Evolutionary conservation across 2,113 vertebrate species (phyloP), one percentile per base, ranked within the genome.

Genomic region (Calypte anna): DNA sequence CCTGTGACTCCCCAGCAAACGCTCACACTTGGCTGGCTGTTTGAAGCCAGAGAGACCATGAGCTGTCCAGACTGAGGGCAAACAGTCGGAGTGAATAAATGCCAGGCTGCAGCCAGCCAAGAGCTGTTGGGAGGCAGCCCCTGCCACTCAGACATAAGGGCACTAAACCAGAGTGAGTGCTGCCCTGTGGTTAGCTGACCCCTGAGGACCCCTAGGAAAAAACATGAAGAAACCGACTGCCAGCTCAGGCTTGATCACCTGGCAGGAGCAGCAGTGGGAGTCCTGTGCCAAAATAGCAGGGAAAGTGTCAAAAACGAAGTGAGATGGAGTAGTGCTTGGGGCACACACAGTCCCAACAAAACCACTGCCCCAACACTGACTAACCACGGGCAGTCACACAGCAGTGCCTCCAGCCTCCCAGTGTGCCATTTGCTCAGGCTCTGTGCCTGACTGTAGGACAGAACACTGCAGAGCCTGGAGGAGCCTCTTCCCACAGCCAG

Each of bases 331-430:
- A 67, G 7, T 54, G 64, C 23, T 51, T 0, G 0, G 36, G 46
- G 12, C 11, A 53, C 4, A 6, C 48, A 70, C 64, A 88, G 68
- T 46, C 55, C 28, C 14, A 50, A 25, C 7, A 69, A 53, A 62
- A 79, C 31, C 59, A 63, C 0, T 15, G 48, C 22, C 43, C 63
- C 38, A 62, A 7, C 31, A 63, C 17, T 67, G 57, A 55, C 12
- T 19, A 59, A 57, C 0, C 0, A 54, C 12, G 7, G 14, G 23
- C 40, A 62, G 82, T n/a, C 28, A 53, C 0, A 0, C 1, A 76
- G 55, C 46, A 58, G 24, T 14, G 44, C 64, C 50, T 46, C 50
- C 59, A 44, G 54, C 43, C 57, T 43, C 51, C 5, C 27, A 54
- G 38, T 2, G 25, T 28, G 28, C 21, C n/a, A 7, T 40, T 33